Percentiles rank a stretch among this genome's conserved stretches.
phyloP scores from a whole-genome alignment of 2,888 invertebrate species.

The Syrphus vitripennis region DNA sequence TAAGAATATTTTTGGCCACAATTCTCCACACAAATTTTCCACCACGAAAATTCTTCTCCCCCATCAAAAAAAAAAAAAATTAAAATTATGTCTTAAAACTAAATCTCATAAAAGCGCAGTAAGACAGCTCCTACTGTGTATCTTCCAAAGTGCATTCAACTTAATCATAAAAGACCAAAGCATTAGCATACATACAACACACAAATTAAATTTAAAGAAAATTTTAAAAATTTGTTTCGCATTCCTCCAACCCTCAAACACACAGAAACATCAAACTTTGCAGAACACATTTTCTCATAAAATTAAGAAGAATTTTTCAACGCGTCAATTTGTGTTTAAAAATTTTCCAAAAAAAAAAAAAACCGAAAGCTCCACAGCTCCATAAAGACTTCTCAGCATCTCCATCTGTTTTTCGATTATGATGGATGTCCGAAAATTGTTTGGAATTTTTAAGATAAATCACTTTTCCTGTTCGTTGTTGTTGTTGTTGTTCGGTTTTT shows the following conservation, averaged over 20 bases:
- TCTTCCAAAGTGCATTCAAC: constrained; percentile 40
- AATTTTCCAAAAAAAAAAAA: not conserved
- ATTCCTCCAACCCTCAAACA: constrained; percentile 19
- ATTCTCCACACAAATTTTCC: not conserved
- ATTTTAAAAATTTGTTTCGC: constrained; percentile 38
- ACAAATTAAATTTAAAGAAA: constrained; percentile 12
- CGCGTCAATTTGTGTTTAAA: not conserved
- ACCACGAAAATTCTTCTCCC: not conserved
- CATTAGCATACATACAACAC: not conserved
- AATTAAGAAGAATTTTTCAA: not conserved
- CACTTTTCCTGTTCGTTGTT: not conserved
- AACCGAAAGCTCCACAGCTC: not conserved
- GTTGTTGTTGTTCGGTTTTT: not conserved
- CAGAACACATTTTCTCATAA: constrained; percentile 26
- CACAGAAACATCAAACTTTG: not conserved
- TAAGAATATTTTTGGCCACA: not conserved
- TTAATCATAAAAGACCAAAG: not conserved
- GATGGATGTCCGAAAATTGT: constrained; percentile 34
- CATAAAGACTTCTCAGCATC: not conserved
- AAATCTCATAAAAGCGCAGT: not conserved
- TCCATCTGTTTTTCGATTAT: constrained; percentile 18
- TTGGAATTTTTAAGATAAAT: constrained; percentile 44
- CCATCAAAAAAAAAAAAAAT: too few relatives aligned
- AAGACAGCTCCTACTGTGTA: not conserved
- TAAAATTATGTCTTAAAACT: not conserved